phyloP scores from a whole-genome alignment of 1,140 invertebrate species.

The Octopus bimaculoides region DNA sequence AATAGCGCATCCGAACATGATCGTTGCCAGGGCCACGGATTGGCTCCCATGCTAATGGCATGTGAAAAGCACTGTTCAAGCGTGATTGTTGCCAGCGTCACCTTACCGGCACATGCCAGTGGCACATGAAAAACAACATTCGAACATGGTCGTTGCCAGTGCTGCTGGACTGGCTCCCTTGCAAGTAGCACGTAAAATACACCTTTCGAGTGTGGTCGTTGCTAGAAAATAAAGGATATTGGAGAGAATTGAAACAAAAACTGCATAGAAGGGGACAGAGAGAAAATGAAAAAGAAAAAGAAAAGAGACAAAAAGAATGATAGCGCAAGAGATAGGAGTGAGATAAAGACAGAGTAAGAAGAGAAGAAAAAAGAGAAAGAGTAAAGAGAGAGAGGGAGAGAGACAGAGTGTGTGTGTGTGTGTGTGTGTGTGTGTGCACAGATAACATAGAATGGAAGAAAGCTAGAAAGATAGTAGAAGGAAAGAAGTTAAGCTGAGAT shows the following conservation, averaged over 20 bases:
- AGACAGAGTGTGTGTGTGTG: not conserved
- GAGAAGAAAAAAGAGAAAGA: not conserved
- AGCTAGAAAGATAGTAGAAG: not conserved
- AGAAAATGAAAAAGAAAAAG: not conserved
- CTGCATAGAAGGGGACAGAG: not conserved
- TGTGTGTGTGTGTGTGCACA: no score
- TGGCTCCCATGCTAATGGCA: no score
- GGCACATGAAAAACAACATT: no score
- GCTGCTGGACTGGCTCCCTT: no score
- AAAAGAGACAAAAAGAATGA: not conserved
- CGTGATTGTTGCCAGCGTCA: no score
- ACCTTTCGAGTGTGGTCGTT: no score
- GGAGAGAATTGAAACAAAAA: not conserved
- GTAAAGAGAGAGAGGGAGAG: not conserved
- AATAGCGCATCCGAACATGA: no score
- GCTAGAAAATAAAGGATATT: not conserved
- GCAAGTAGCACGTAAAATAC: no score
- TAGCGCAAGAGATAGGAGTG: not conserved
- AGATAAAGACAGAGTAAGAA: not conserved
- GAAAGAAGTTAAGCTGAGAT: not conserved
- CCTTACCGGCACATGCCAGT: no score
- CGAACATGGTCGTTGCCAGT: no score
- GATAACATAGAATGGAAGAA: not conserved
- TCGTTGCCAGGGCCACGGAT: no score
- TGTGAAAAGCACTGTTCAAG: no score